Evolutionary conservation across 2,113 vertebrate species (phyloP), one percentile per base, ranked within the genome.

Genomic region (Sorex araneus): DNA sequence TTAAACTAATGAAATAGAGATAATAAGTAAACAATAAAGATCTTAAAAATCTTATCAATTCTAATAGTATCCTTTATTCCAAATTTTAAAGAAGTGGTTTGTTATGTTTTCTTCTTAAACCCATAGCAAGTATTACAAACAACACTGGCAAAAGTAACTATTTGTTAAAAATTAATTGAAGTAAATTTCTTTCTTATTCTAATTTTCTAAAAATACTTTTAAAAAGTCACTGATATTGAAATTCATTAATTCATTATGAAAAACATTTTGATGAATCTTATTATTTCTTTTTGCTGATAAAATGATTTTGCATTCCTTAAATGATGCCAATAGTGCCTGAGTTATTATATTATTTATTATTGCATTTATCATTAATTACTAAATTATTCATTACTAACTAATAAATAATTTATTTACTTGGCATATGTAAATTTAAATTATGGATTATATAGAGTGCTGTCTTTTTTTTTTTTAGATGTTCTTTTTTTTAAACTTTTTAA

Each of bases 241-340:
- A 67, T 93, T 10, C n/a, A 34, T 78, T 8, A 50, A 88, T 73
- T 74, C 9, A 34, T 15, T 85, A 79, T 87, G 67, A 27, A 83
- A 18, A 78, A 86, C 83, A 27, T n/a, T 23, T 94, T 79, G 50
- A 88, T 86, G 28, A 89, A 47, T 66, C 23, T 36, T 10, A 77
- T 34, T 10, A 77, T 83, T 57, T 89, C 18, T n/a, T 89, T 79
- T 79, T 71, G 73, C 84, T 50, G 40, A 50, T 5, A 50, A 50
- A 12, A 50, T 50, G 13, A 50, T 50, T 50, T 91, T 60, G 1
- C 1, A 89, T 73, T 93, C 18, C 10, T 89, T 21, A 28, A 11
- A 77, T 76, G 2, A 73, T 94, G 60, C 30, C 13, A 60, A 73
- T 81, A 50, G 9, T 50, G 47, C 13, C 13, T 50, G 40, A 50